Evolutionary conservation across 2,113 vertebrate genomes (phyloP), one percentile per base, ranked within the genome.

Genomic region (Heterochromis multidens): DNA sequence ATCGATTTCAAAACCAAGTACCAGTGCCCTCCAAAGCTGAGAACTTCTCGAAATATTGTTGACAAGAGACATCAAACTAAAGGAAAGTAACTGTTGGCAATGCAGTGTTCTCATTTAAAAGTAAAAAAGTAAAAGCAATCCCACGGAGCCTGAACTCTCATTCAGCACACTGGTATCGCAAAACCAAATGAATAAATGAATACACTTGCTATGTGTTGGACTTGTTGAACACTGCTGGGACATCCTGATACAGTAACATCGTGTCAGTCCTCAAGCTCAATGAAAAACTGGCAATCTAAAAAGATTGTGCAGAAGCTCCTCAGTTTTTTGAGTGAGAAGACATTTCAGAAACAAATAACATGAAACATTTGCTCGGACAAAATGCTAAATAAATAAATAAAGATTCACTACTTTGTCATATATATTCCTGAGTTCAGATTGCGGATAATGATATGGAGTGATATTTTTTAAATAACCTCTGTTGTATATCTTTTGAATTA

Each of bases 101-200:
- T 25, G 63, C 57, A 78, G 63, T 43, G 10, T 77, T 88, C 82
- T 82, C 82, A 54, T n/a, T 74, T 74, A n/a, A 74, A 54, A 54
- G 70, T 74, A 74, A 74, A 14, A 74, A 52, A 78, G 54, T 54
- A 87, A 80, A 84, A 89, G 74, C 80, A 82, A 79, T 33, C 46
- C 70, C 46, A 31, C 11, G 31, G 46, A 74, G 2, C 6, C 70
- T 74, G 46, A 74, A 74, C 27, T 5, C 17, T 74, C 67, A 74
- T 74, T 74, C 84, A 87, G 67, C 81, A 84, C 88, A 82, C 80
- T 83, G 57, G 83, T 83, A 85, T 56, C 9, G n/a, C 84, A 86
- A 80, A 89, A 82, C 84, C 85, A 84, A 90, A 83, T 86, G 78
- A 93, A 89, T 91, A 87, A 80, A 92, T 89, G 27, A 89, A 90